phyloP scores from a whole-genome alignment of 2,797 vertebrate species.

The Hafferia zeledoni region DNA sequence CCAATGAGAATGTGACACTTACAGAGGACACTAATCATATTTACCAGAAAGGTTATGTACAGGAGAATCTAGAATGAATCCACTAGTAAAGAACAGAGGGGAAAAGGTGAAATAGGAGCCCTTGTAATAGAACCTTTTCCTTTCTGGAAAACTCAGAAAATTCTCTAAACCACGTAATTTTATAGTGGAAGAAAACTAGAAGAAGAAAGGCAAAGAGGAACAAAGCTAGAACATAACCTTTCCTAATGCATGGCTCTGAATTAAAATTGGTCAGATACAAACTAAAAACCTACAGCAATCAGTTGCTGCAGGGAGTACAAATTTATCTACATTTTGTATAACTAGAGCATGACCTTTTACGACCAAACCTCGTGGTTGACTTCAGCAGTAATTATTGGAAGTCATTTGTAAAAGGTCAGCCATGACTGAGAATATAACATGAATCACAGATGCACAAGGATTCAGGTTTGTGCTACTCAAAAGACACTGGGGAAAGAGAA shows the following conservation, averaged over 20 bases:
- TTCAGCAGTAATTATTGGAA: conserved; percentile 71
- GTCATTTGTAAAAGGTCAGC: conserved; percentile 78
- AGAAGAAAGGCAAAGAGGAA: conserved; percentile 22
- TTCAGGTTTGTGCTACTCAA: not conserved
- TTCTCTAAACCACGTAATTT: not conserved
- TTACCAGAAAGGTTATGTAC: not conserved
- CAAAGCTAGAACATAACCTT: conserved; percentile 41
- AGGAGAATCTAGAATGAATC: not conserved
- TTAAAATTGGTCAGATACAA: conserved; percentile 59
- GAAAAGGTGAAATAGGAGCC: not conserved
- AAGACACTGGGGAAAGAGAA: not conserved
- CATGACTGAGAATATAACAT: conserved; percentile 46
- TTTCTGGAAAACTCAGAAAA: not conserved
- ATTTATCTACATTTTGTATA: conserved; percentile 68
- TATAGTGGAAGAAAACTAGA: not conserved
- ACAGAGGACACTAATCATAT: not conserved
- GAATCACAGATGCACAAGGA: conserved; percentile 39
- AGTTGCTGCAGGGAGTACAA: conserved; percentile 48
- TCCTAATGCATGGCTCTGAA: conserved; percentile 53
- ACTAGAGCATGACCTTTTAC: conserved; percentile 72
- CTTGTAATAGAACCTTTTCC: not conserved
- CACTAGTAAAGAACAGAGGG: not conserved
- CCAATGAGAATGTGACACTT: not conserved
- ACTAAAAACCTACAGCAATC: conserved; percentile 39
- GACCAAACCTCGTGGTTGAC: conserved; percentile 64